These are phyloP conservation scores for Cheirogaleus medius DNA, from an alignment of 2,113 vertebrate species.

Conservation along the genomic window DNA sequence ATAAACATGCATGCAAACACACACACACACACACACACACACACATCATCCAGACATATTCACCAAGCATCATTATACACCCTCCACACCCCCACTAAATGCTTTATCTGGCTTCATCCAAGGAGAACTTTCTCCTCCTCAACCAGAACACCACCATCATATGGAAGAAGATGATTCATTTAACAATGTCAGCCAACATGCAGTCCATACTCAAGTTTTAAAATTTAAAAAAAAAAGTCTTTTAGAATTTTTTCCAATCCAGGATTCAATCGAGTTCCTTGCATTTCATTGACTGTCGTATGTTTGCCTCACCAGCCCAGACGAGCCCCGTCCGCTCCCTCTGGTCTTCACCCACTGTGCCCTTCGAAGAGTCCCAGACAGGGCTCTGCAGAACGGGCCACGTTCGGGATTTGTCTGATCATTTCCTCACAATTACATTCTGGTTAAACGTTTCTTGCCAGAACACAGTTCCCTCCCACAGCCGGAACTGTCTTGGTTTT, in stretches of 20 bases:
- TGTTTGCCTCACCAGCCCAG: not conserved
- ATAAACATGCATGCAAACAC: not conserved
- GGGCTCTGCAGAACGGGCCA: not conserved
- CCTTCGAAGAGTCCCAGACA: not conserved
- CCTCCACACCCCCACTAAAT: not conserved
- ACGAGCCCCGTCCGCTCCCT: accelerated
- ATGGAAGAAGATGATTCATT: not conserved
- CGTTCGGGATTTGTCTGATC: not conserved
- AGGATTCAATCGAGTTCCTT: not conserved
- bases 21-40: too few relatives aligned
- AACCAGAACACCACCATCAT: not conserved
- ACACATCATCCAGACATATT: not conserved
- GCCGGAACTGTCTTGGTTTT: not conserved
- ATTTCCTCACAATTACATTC: not conserved
- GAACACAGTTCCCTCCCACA: not conserved
- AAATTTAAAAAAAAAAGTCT: not conserved
- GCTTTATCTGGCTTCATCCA: not conserved
- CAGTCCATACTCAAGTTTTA: not conserved
- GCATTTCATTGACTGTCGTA: accelerated
- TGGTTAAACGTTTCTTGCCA: not conserved
- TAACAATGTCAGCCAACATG: not conserved
- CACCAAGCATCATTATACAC: not conserved
- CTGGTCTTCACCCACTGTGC: accelerated
- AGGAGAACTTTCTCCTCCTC: not conserved
- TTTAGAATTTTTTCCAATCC: not conserved